These are phyloP conservation scores for Bimastos eiseni DNA, from an alignment of 2,888 invertebrate genomes.

Conservation along the genomic window DNA sequence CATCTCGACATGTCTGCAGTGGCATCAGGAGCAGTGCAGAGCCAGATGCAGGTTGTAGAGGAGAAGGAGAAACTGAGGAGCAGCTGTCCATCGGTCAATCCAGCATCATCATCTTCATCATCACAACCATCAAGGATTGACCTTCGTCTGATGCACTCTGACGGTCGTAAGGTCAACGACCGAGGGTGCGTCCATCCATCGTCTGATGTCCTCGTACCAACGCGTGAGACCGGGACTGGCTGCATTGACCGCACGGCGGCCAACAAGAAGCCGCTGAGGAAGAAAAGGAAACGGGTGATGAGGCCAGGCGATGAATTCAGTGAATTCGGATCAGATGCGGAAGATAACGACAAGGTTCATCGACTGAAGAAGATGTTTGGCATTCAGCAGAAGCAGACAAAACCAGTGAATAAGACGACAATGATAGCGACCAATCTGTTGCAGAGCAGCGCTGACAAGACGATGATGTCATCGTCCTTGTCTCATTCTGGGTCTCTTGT, in stretches of 20 bases:
- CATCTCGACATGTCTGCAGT: background rate
- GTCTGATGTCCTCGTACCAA: background rate
- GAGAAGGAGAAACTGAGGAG: background rate
- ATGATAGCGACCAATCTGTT: background rate
- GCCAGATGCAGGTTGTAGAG: background rate
- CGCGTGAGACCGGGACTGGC: background rate
- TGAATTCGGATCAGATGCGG: background rate
- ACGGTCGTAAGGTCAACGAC: background rate
- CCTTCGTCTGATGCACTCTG: background rate
- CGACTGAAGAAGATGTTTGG: constrained; percentile 21
- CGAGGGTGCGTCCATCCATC: background rate
- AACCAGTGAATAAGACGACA: background rate
- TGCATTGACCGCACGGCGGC: background rate
- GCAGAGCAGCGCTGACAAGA: background rate
- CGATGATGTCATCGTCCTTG: background rate
- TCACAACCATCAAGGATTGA: background rate
- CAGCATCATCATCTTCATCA: background rate
- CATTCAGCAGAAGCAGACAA: background rate
- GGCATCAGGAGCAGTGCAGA: background rate
- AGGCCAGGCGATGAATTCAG: background rate
- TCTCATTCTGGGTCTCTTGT: background rate
- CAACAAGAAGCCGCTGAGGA: background rate
- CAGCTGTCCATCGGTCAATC: no score
- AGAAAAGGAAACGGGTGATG: constrained; percentile 1
- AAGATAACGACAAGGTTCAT: background rate